phyloP scores from a whole-genome alignment of 1,140 invertebrate species.

The Zaprionus davidi region DNA sequence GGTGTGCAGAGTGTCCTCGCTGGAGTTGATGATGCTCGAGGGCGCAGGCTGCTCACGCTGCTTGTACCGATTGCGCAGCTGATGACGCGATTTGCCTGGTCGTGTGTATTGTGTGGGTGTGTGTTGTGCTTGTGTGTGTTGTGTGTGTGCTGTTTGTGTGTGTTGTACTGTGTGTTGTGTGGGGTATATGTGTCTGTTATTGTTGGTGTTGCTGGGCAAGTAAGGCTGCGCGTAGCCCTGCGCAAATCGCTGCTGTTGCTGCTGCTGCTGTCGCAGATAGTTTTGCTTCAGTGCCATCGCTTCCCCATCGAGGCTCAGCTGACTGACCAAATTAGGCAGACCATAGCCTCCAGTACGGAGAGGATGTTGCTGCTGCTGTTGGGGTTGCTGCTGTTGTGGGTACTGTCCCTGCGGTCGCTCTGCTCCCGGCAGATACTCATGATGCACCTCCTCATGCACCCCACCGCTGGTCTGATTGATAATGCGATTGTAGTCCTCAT shows the following conservation, averaged over 20 bases:
- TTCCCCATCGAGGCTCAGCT: conserved; percentile 46
- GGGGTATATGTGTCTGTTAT: conserved; percentile 6
- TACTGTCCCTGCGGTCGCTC: conserved; percentile 37
- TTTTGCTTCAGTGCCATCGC: conserved; percentile 50
- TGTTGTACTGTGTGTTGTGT: not conserved
- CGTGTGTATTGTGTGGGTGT: not conserved
- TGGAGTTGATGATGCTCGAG: conserved; percentile 59
- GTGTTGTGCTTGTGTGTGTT: conserved; percentile 7
- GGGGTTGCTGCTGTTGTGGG: not conserved
- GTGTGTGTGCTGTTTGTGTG: conserved; percentile 12
- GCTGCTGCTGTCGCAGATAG: conserved; percentile 40
- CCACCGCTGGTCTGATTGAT: conserved; percentile 66
- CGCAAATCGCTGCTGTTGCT: conserved; percentile 25
- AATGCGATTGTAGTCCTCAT: conserved; percentile 70
- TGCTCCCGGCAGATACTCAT: conserved; percentile 68
- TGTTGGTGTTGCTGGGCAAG: not conserved
- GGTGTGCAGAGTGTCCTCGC: conserved; percentile 65
- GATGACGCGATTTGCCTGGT: not conserved
- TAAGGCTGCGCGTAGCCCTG: conserved; percentile 7
- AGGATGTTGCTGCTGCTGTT: not conserved
- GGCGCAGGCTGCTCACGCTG: not conserved
- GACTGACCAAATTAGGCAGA: conserved; percentile 23
- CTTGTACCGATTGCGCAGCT: conserved; percentile 15
- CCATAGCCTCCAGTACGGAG: not conserved
- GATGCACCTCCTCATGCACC: conserved; percentile 70